These are phyloP conservation scores for Nomada fabriciana DNA, from an alignment of 2,888 invertebrate species.

Conservation along the genomic window DNA sequence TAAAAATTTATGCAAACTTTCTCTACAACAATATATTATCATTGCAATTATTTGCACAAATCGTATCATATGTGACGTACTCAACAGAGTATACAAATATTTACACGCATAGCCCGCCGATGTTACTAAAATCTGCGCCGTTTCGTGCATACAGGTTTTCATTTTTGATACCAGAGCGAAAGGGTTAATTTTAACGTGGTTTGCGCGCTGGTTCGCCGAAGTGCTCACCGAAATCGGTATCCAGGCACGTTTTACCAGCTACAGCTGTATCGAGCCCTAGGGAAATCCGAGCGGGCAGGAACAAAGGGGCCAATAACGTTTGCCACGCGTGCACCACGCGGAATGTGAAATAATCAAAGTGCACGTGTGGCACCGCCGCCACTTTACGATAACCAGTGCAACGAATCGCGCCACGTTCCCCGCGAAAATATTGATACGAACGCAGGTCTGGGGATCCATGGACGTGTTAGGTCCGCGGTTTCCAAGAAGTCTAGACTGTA, in stretches of 20 bases:
- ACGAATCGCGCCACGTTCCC: background rate
- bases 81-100: too few relatives aligned
- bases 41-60: too few relatives aligned
- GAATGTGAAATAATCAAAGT: conserved; percentile 69
- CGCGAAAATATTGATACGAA: conserved; percentile 12
- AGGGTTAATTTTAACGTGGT: background rate
- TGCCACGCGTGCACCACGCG: conserved; percentile 47
- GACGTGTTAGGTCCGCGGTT: background rate
- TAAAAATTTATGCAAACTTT: too few relatives aligned
- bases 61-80: too few relatives aligned
- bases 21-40: too few relatives aligned
- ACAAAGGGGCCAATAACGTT: conserved; percentile 40
- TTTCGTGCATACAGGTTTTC: too few relatives aligned
- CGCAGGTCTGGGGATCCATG: background rate
- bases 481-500: background rate
- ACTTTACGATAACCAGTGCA: background rate
- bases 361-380: conserved; percentile 31
- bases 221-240: conserved; percentile 62
- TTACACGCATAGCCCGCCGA: too few relatives aligned
- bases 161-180: too few relatives aligned
- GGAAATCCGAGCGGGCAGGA: conserved; percentile 63
- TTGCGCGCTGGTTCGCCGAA: conserved; percentile 26
- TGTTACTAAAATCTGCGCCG: too few relatives aligned
- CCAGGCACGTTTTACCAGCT: conserved; percentile 63
- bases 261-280: conserved; percentile 59